phyloP scores from a whole-genome alignment of 2,113 vertebrate genomes.

The Seriola aureovittata region DNA sequence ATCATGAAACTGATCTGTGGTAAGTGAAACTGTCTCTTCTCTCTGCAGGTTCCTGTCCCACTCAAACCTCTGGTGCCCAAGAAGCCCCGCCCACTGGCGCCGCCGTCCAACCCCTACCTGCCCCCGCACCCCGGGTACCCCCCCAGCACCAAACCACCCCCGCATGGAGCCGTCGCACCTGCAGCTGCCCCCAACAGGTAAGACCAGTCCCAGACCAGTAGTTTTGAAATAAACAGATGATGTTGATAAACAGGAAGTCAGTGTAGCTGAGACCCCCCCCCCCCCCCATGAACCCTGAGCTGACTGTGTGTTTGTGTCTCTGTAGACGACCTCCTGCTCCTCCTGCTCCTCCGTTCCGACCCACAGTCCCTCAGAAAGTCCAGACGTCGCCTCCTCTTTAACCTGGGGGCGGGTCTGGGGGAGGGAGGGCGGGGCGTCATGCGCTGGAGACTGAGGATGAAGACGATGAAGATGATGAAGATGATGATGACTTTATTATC shows the following conservation, averaged over 20 bases:
- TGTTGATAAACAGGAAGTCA: no score
- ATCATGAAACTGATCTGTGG: no score
- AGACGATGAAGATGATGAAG: neutral
- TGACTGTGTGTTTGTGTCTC: no score
- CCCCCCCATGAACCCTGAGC: no score
- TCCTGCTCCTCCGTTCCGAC: conserved; percentile 70
- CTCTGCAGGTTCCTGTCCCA: conserved; percentile 63
- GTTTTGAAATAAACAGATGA: no score
- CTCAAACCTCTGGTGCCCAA: conserved; percentile 77
- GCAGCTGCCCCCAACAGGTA: conserved; percentile 56
- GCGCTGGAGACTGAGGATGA: neutral
- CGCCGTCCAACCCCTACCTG: conserved; percentile 21
- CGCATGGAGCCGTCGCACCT: conserved; percentile 26
- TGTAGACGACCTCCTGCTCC: neutral
- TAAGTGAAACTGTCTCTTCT: neutral
- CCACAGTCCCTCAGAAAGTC: conserved; percentile 48
- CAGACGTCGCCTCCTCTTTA: conserved; percentile 65
- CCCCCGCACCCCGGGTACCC: conserved; percentile 19
- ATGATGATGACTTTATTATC: conserved; percentile 8
- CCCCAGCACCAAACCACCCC: conserved; percentile 4
- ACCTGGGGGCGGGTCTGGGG: neutral
- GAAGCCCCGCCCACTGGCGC: conserved; percentile 71
- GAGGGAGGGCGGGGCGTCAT: neutral
- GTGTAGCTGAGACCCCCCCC: no score
- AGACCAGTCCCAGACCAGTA: no score